phyloP scores from a whole-genome alignment of 2,113 vertebrate species.

The Bos javanicus region DNA sequence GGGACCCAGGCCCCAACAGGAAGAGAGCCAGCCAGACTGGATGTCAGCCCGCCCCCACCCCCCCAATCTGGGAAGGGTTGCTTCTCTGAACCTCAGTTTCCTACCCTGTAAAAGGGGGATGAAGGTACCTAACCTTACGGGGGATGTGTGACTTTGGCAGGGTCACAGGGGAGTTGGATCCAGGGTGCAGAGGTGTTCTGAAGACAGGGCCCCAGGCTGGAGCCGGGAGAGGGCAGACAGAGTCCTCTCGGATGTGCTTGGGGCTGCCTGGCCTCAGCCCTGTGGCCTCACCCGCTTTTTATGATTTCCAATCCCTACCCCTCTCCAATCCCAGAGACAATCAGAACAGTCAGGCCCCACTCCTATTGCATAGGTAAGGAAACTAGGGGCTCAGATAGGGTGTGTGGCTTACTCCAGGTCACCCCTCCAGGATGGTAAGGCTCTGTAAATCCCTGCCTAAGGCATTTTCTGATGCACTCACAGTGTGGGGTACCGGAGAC shows the following conservation, averaged over 20 bases:
- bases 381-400: background rate
- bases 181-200: rapidly evolving
- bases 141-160: background rate
- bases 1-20: background rate
- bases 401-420: background rate
- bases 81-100: background rate
- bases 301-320: background rate
- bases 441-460: background rate
- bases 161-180: background rate
- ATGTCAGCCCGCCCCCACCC: background rate
- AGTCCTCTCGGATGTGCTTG: background rate
- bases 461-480: background rate
- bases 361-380: background rate
- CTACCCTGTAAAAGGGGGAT: background rate
- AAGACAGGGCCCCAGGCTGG: background rate
- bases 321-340: background rate
- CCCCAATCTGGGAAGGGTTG: background rate
- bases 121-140: too few species aligned
- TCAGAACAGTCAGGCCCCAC: background rate
- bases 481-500: background rate
- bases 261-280: background rate
- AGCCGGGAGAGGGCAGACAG: background rate
- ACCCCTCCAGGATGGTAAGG: background rate
- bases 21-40: background rate
- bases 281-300: background rate